Percentiles rank a stretch among this genome's conserved stretches.
phyloP scores from a whole-genome alignment of 2,888 invertebrate genomes.

The Cataglyphis rosenhaueri region DNA sequence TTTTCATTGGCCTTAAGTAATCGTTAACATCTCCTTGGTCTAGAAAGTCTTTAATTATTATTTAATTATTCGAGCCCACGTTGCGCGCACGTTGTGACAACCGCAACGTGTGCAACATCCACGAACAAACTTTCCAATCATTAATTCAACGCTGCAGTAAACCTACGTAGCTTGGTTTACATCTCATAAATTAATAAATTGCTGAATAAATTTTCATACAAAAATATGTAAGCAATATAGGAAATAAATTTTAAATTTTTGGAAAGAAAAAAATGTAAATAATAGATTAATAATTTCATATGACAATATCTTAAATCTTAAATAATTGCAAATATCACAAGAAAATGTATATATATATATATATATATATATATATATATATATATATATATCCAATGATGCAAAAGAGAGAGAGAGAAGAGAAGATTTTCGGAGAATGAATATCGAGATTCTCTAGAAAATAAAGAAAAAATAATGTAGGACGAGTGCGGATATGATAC shows the following conservation, averaged over 20 bases:
- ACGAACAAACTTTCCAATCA: constrained; percentile 2
- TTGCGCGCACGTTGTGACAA: constrained; percentile 22
- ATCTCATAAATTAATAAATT: neutral
- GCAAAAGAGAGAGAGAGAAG: neutral
- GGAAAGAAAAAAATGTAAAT: neutral
- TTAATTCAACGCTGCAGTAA: constrained; percentile 3
- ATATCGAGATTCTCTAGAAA: neutral
- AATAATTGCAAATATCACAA: neutral
- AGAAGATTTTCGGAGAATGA: neutral
- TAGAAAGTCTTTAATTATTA: constrained; percentile 56
- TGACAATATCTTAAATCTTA: neutral
- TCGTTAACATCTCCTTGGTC: constrained; percentile 50
- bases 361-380: no score
- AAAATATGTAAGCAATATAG: neutral
- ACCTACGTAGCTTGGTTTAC: neutral
- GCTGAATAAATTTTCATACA: neutral
- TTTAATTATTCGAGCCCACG: constrained; percentile 47
- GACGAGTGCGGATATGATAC: constrained; percentile 6
- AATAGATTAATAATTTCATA: neutral
- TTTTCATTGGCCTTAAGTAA: constrained; percentile 22
- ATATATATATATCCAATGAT: neutral
- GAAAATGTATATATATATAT: no score
- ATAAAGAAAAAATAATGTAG: neutral
- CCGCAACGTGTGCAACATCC: constrained; percentile 1
- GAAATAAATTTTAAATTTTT: neutral